A percentile compares a stretch with the other conserved stretches of the same genome.
phyloP scores from a whole-genome alignment of 2,797 vertebrate species.

The Sebastes vulpes region DNA sequence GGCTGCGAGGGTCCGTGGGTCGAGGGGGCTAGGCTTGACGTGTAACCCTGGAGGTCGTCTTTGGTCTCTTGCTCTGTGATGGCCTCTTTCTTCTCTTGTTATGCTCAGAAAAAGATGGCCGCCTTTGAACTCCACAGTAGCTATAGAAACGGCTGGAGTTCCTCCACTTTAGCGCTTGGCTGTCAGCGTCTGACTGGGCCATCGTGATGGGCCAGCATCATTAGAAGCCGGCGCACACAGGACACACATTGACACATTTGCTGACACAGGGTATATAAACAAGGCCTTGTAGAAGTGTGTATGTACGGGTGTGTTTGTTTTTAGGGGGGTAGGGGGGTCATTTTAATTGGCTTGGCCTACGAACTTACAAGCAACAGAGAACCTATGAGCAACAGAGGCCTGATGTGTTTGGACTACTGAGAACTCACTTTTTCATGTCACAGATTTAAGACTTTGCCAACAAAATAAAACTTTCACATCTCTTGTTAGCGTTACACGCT shows the following conservation, averaged over 20 bases:
- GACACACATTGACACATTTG: conserved; percentile 80
- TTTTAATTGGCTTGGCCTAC: conserved; percentile 84
- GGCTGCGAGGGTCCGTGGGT: conserved; percentile 45
- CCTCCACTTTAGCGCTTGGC: conserved; percentile 81
- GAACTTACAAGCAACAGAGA: conserved; percentile 66
- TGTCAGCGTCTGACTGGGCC: conserved; percentile 84
- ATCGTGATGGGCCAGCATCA: conserved; percentile 79
- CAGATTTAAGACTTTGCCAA: conserved; percentile 60
- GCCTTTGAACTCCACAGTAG: conserved; percentile 86
- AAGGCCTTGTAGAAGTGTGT: conserved; percentile 65
- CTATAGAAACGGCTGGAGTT: conserved; percentile 85
- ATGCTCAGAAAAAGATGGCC: conserved; percentile 81
- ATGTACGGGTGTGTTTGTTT: conserved; percentile 68
- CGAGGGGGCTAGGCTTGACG: conserved; percentile 71
- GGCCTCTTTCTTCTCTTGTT: conserved; percentile 85
- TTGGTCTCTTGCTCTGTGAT: conserved; percentile 77
- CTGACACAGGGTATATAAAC: conserved; percentile 80
- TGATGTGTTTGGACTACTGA: conserved; percentile 72
- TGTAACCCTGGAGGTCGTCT: conserved; percentile 81
- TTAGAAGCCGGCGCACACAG: conserved; percentile 75
- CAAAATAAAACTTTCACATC: conserved; percentile 67
- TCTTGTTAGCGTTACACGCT: conserved; percentile 28
- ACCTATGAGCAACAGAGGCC: conserved; percentile 64
- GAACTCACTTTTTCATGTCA: conserved; percentile 56
- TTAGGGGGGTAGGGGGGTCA: conserved; percentile 74